These are phyloP conservation scores for Ectropis grisescens DNA, from an alignment of 1,140 invertebrate genomes.

Conservation along the genomic window DNA sequence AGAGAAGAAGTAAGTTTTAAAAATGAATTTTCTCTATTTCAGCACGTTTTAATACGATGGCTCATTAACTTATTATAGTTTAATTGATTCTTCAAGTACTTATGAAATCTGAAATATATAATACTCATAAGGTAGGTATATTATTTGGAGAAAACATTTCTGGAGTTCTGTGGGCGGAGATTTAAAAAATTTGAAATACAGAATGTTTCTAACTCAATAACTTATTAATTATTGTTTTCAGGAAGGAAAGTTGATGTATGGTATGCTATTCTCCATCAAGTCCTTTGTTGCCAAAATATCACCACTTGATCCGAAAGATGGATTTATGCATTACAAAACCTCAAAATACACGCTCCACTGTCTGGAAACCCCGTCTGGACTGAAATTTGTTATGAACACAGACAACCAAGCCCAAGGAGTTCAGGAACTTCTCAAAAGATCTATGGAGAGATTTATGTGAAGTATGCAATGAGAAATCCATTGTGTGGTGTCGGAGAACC, in stretches of 20 bases:
- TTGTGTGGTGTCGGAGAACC: slow-evolving; percentile 85
- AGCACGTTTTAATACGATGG: neutral
- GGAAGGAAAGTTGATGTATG: slow-evolving; percentile 98
- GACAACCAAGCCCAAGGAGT: slow-evolving; percentile 87
- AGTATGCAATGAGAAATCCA: slow-evolving; percentile 97
- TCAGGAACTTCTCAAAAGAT: slow-evolving; percentile 89
- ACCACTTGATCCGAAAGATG: slow-evolving; percentile 91
- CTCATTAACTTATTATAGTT: too few species aligned
- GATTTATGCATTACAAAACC: slow-evolving; percentile 91
- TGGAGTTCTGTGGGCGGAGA: too few species aligned
- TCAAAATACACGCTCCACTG: slow-evolving; percentile 95
- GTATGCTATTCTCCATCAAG: slow-evolving; percentile 97
- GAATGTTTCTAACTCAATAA: too few species aligned
- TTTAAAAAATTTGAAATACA: too few species aligned
- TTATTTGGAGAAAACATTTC: neutral
- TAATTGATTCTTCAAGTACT: too few species aligned
- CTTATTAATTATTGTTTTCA: slow-evolving; percentile 51
- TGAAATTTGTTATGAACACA: slow-evolving; percentile 97
- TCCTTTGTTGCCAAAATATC: slow-evolving; percentile 97
- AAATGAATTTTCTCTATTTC: neutral
- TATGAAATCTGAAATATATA: too few species aligned
- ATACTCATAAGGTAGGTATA: neutral
- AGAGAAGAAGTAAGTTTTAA: slow-evolving; percentile 83
- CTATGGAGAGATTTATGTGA: slow-evolving; percentile 94
- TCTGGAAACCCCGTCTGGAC: slow-evolving; percentile 94